Base-by-base conservation (phyloP, 2,888 invertebrate species). In the Xanthia icteritia region DNA sequence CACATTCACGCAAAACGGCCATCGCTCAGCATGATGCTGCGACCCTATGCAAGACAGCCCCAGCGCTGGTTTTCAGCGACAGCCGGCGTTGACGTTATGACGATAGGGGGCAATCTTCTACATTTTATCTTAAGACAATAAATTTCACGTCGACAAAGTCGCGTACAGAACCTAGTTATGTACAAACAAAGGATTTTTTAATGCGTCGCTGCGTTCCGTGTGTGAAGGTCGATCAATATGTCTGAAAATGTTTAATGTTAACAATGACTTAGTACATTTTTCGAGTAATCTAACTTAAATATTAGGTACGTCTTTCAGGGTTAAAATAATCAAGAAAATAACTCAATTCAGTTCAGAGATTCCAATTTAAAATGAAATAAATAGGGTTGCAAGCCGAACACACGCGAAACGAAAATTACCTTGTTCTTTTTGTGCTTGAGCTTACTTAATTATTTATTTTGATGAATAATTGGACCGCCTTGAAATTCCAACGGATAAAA, bases 351-450 rank as follows among this genome's bases (percentile, higher is more conserved):
- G 61, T 58, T 36, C 81, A 81, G 61, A 83, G 68, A 77, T 77
- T 68, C 60, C 70, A 71, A 83, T 73, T 80, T 84, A 39, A 76
- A 70, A 81, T 71, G 84, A 64, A 84, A 83, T 77, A 84, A 84
- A 77, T 74, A 81, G 70, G 64, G 70, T 48, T 77, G 77, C 58
- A 48, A 81, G 68, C 58, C 20, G 0, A n/a, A 81, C 81, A 81
- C 81, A 84, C 77, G 85, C 85, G 69, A 83, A 60, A 42, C 23
- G 0, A 42, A 42, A 48, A 83, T 81, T 63, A 77, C 23, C 56
- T 69, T 63, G 77, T 66, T 60, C 42, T 61, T 48, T 71, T 54
- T 79, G 11, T 79, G 9, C 11, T 54, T 79, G 11, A 72, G 9
- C 11, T 54, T 51, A 51, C 45, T 15, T 63, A n/a, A 23, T 56